Base-by-base conservation (phyloP, 2,797 vertebrate genomes). In the Schizothorax lantsangensis region DNA sequence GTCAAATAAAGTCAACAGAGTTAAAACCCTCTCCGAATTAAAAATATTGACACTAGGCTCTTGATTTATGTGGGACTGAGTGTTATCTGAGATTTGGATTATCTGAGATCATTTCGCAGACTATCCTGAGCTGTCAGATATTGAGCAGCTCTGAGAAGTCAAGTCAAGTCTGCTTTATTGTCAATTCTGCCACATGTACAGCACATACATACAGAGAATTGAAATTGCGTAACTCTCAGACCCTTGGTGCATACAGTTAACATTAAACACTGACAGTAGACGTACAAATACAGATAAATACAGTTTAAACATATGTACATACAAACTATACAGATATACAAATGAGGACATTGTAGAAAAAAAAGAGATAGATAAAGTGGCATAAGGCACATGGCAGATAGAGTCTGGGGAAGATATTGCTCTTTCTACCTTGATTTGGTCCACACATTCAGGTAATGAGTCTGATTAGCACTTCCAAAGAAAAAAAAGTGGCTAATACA, bases 61-160 rank as follows among this genome's bases (percentile, higher is more conserved):
- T 43, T 75, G 71, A 84, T 59, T 84, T 54, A 84, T 75, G n/a
- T 62, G 71, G 38, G n/a, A 84, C 21, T 75, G 49, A 30, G 38
- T 21, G 26, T 59, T 74, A 45, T 75, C 38, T 11, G 17, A 74
- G 38, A 64, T 59, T 43, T 73, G 40, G 43, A 30, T 30, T 30
- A 30, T 30, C 30, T 30, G 30, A 36, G 21, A 49, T 82, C 64
- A 30, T 72, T 82, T 26, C 33, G 1, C 45, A n/a, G 81, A 15
- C 40, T 83, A 52, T 64, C n/a, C 66, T 15, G 52, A 33, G 30
- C 47, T 54, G 57, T 72, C 52, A 40, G 19, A 72, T 40, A 54
- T 21, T 69, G 81, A 73, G 4, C 9, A 72, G 49, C 17, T 83
- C 30, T 26, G 43, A 14, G 36, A 69, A n/a, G 49, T 30, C 30